A percentile compares a stretch with the other conserved stretches of the same genome.
Evolutionary conservation across 1,140 invertebrate species (phyloP).

Genomic region (Bombus polaris): DNA sequence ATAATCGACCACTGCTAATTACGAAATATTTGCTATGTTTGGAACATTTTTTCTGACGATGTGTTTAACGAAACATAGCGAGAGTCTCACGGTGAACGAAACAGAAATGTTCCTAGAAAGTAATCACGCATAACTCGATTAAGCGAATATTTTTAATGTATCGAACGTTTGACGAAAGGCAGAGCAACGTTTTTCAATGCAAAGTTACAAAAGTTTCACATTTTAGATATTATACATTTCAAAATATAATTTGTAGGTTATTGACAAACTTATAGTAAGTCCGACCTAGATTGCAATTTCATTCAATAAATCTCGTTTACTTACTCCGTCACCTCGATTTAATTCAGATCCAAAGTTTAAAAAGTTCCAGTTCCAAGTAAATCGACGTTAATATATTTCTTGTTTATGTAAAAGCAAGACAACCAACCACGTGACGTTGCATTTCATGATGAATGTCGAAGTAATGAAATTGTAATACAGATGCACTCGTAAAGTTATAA

Average conservation of each 20-base stretch:
- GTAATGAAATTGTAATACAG: background rate
- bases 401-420: background rate
- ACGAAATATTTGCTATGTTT: background rate
- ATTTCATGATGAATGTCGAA: background rate
- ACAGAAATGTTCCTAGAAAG: slow-evolving; percentile 39
- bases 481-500: background rate
- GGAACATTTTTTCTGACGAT: slow-evolving; percentile 1
- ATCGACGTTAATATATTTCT: background rate
- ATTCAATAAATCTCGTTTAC: background rate
- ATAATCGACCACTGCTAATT: background rate
- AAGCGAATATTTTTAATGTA: slow-evolving; percentile 5
- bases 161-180: background rate
- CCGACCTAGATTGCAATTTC: background rate
- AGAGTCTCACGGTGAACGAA: slow-evolving; percentile 4
- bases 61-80: background rate
- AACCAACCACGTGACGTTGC: no score
- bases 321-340: background rate
- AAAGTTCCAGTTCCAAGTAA: background rate
- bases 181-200: background rate
- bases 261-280: background rate
- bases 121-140: background rate
- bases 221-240: background rate
- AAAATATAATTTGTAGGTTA: background rate
- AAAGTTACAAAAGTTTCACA: background rate
- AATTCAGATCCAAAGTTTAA: background rate